Evolutionary conservation across 2,113 vertebrate genomes (phyloP).

Genomic region (human (Homo sapiens)): DNA sequence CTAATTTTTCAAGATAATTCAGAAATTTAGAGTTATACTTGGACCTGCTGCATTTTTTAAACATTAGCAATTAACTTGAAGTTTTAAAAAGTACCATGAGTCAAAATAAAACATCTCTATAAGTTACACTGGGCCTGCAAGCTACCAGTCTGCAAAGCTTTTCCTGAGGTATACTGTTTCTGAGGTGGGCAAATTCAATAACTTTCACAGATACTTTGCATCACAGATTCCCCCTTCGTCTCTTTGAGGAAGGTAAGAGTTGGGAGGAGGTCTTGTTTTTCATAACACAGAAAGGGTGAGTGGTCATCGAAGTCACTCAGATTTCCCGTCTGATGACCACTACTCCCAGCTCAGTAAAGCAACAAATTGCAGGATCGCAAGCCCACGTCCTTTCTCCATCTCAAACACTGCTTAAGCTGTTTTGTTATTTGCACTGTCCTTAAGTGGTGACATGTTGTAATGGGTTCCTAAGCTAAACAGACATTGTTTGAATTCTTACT

Average conservation of each 20-base stretch:
- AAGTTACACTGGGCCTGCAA: not conserved
- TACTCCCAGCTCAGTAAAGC: not conserved
- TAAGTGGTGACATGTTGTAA: not conserved
- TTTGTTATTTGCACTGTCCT: not conserved
- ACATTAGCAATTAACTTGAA: not conserved
- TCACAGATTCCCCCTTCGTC: not conserved
- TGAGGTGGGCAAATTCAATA: not conserved
- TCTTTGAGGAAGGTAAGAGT: not conserved
- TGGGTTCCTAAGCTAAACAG: not conserved
- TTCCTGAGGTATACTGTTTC: not conserved
- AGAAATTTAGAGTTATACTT: not conserved
- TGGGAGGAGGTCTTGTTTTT: not conserved
- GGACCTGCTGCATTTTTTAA: not conserved
- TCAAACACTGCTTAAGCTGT: not conserved
- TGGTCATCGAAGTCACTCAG: not conserved
- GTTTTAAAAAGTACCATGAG: not conserved
- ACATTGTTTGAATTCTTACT: slow-evolving; percentile 5
- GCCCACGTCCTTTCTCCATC: not conserved
- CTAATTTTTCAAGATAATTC: not conserved
- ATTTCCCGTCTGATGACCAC: not conserved
- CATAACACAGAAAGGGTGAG: not conserved
- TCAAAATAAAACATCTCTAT: not conserved
- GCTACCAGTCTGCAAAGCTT: not conserved
- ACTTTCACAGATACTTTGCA: rapidly evolving
- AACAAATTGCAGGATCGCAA: not conserved